Evolutionary conservation across 2,113 vertebrate genomes (phyloP), one percentile per base, ranked within the genome.

Genomic region (Passer montanus): DNA sequence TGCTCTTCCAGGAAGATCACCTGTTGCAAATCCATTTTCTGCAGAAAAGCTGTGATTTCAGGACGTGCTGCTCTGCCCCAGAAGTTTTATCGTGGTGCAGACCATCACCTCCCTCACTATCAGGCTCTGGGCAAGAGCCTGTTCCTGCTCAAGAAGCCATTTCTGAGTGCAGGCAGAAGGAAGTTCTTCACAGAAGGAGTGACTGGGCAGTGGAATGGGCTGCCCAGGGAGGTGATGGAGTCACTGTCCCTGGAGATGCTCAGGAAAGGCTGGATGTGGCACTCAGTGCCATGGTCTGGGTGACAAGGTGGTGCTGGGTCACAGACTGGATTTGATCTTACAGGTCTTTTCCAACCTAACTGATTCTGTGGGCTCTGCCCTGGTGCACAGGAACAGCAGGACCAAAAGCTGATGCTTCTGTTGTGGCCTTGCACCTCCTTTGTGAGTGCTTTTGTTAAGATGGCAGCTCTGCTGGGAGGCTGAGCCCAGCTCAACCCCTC

Each of bases 381-480:
- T 15, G 47, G n/a, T 8, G 35, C 20, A 22, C 49, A 28, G 17
- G 50, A 39, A 15, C 43, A 49, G 0, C 2, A 43, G n/a, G 1
- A 20, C 56, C 10, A 21, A 64, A 19, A 68, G 11, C 56, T 50
- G 47, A 46, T 2, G 23, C 69, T 81, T 47, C 41, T 37, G 4
- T 12, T 27, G 3, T 0, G 3, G 56, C 37, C 73, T 43, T 23
- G 35, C 44, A 6, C 14, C 18, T n/a, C 21, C 47, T n/a, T 1
- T 14, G 55, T 1, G 20, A 1, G 21, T 23, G 3, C 19, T 10
- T 50, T 13, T 11, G 28, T 7, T 3, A 26, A 3, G 11, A 37
- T 0, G 7, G 50, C n/a, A 74, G 18, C 37, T 31, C 46, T 8
- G 69, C 13, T 1, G 37, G 1, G 17, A 33, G 2, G 9, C 12